A percentile compares a stretch with the other conserved stretches of the same genome.
Evolutionary conservation across 2,797 vertebrate species (phyloP).

Genomic region (Manis javanica): DNA sequence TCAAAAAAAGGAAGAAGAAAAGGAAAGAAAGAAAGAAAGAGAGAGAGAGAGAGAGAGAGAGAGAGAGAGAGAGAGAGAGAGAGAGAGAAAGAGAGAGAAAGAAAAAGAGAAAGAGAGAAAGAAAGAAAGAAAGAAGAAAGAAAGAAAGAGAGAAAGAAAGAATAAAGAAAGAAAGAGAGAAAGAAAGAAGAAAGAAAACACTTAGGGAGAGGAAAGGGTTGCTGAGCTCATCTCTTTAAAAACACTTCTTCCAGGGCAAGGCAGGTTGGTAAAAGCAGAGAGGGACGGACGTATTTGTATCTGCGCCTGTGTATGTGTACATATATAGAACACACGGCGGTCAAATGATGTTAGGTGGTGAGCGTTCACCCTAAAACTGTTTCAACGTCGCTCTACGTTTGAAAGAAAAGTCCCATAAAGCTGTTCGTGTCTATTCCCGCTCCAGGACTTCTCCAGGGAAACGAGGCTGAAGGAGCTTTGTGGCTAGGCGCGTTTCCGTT

Average conservation of each 20-base stretch:
- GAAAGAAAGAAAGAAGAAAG: too few species aligned
- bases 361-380: not conserved
- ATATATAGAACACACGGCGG: not conserved
- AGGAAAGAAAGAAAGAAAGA: too few species aligned
- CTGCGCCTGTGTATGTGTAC: not conserved
- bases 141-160: too few species aligned
- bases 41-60: too few species aligned
- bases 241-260: too few species aligned
- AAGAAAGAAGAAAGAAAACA: too few species aligned
- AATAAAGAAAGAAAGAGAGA: too few species aligned
- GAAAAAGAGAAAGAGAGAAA: too few species aligned
- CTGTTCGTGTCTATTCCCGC: too few species aligned
- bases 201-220: not conserved
- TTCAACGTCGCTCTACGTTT: not conserved
- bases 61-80: too few species aligned
- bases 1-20: not conserved
- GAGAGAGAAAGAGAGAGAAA: too few species aligned
- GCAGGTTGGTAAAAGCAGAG: too few species aligned
- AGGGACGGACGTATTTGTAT: not conserved
- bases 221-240: not conserved
- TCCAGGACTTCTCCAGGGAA: not conserved
- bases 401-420: not conserved
- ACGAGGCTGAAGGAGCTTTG: not conserved
- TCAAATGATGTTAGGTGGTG: not conserved
- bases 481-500: not conserved